These are phyloP conservation scores for Haliclona indistincta DNA, from an alignment of 37 sponge, comb jelly and placozoan genomes.

Conservation along the genomic window DNA sequence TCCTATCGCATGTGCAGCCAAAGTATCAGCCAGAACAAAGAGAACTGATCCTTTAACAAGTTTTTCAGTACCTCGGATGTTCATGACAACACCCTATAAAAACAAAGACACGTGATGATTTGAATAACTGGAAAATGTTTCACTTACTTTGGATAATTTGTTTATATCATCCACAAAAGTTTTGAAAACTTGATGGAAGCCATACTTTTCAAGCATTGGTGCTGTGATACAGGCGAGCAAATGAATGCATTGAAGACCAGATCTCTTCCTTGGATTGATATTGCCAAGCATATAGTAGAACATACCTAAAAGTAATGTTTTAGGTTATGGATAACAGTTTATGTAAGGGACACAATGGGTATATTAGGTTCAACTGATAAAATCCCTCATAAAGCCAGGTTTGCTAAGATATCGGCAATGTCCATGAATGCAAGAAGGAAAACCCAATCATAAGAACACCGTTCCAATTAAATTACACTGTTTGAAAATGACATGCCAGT, in stretches of 20 bases:
- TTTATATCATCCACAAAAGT: constrained; percentile 45
- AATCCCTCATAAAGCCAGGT: no score
- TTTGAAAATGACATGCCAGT: no score
- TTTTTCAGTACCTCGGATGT: background rate
- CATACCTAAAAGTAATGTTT: no score
- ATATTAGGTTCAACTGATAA: no score
- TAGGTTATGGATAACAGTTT: no score
- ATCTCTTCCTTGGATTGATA: constrained; percentile 11
- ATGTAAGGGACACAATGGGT: no score
- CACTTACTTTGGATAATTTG: constrained; percentile 7
- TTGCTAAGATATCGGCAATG: no score
- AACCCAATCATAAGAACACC: no score
- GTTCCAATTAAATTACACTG: no score
- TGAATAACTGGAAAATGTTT: no score
- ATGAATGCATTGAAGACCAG: constrained; percentile 17
- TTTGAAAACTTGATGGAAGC: constrained; percentile 10
- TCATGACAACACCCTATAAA: background rate
- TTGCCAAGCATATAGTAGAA: constrained; percentile 42
- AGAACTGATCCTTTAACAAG: constrained; percentile 13
- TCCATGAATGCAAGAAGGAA: no score
- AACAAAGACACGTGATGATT: no score
- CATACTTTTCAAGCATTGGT: constrained; percentile 23
- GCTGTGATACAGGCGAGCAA: constrained; percentile 39
- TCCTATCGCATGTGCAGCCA: constrained; percentile 29
- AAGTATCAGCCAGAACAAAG: constrained; percentile 29